phyloP scores from a whole-genome alignment of 2,888 invertebrate genomes.

The Caenorhabditis sp. region DNA sequence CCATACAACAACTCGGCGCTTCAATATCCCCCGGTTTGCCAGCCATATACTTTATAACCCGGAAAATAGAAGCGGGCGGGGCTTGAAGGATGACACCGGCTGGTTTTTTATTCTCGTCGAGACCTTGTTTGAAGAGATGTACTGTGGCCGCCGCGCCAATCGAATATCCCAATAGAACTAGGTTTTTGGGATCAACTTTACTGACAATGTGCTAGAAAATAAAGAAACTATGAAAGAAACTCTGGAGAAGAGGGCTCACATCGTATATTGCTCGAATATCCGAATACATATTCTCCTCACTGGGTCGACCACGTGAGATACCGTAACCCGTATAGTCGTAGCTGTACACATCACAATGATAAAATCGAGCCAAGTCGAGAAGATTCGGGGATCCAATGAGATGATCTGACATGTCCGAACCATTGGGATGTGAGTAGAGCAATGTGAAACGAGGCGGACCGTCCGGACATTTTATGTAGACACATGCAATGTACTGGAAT shows the following conservation, averaged over 20 bases:
- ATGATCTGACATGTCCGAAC: slow-evolving; percentile 59
- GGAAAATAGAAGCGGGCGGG: slow-evolving; percentile 51
- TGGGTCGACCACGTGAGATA: slow-evolving; percentile 49
- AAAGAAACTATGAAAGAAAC: too few relatives aligned
- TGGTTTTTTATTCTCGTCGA: slow-evolving; percentile 17
- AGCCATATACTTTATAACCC: slow-evolving; percentile 38
- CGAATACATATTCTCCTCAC: slow-evolving; percentile 49
- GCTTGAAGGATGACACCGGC: slow-evolving; percentile 57
- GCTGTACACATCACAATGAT: slow-evolving; percentile 54
- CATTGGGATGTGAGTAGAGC: slow-evolving; percentile 62
- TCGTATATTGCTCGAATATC: slow-evolving; percentile 56
- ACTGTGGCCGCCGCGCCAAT: slow-evolving; percentile 60
- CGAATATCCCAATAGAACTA: slow-evolving; percentile 56
- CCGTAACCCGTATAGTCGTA: slow-evolving; percentile 66
- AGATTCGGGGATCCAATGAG: slow-evolving; percentile 47
- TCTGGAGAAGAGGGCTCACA: too few relatives aligned
- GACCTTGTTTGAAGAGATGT: slow-evolving; percentile 7
- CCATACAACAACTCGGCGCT: slow-evolving; percentile 38
- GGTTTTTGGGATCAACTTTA: slow-evolving; percentile 36
- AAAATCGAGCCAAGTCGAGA: slow-evolving; percentile 47
- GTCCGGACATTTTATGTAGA: slow-evolving; percentile 36
- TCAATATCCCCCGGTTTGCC: slow-evolving; percentile 28
- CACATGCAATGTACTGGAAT: slow-evolving; percentile 50
- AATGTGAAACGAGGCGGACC: slow-evolving; percentile 46
- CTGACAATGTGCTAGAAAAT: slow-evolving; percentile 42